phyloP scores from a whole-genome alignment of 2,797 vertebrate species.

The Prunella strophiata region DNA sequence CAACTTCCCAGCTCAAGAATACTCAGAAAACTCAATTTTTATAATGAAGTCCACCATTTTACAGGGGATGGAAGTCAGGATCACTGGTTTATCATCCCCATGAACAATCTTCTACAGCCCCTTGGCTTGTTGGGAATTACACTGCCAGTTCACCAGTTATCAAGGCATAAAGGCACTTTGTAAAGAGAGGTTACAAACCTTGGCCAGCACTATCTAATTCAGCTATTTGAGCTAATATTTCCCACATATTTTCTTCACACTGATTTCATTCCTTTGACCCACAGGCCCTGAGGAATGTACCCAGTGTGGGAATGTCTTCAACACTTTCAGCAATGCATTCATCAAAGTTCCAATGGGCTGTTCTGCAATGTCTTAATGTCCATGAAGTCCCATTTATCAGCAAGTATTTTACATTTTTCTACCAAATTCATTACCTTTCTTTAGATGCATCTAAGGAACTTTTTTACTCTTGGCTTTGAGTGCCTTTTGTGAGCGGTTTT shows the following conservation, averaged over 20 bases:
- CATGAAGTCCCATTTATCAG: neutral
- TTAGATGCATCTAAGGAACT: neutral
- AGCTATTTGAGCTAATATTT: neutral
- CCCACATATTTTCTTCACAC: neutral
- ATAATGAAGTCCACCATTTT: neutral
- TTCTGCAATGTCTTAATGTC: neutral
- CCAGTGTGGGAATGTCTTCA: neutral
- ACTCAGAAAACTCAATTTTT: neutral
- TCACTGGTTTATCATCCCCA: neutral
- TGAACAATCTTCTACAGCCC: neutral
- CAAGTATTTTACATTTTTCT: neutral
- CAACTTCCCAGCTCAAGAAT: neutral
- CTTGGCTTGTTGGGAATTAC: neutral
- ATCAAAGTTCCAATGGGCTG: neutral
- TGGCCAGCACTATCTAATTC: neutral
- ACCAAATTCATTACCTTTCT: neutral
- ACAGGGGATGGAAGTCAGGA: neutral
- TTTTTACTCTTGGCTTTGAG: neutral
- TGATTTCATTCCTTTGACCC: neutral
- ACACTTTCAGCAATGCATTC: neutral
- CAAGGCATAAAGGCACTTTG: accelerated
- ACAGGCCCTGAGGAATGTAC: neutral
- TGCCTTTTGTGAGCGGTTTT: neutral
- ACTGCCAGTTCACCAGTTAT: neutral
- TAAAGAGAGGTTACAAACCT: neutral